Base-by-base conservation (phyloP, 2,113 vertebrate species). In the Nesoenas mayeri region DNA sequence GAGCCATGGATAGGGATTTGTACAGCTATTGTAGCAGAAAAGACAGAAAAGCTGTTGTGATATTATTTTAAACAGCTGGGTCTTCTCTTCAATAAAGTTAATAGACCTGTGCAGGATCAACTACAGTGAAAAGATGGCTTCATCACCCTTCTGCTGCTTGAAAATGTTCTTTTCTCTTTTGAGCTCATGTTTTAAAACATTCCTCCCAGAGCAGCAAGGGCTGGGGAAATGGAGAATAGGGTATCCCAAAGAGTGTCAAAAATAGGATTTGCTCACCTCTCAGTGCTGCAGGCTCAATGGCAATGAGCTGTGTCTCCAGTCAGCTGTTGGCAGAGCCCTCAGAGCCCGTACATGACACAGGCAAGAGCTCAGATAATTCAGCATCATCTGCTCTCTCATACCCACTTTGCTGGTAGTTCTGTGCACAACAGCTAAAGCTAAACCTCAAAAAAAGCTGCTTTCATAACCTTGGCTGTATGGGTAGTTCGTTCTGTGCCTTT, bases 11-110 rank as follows among this genome's bases (percentile, higher is more conserved):
- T 24, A 16, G 14, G 34, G 14, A 62, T 88, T 89, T 11, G 4
- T 4, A 3, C 17, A 38, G 40, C 71, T 85, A 7, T 48, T 73
- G 61, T 57, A 81, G 56, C 32, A 74, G 72, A 87, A 50, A 22
- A 83, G 48, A 29, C 8, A 44, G 54, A 50, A 65, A 92, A 96
- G 38, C n/a, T 58, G 40, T 36, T 81, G 48, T 74, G 50, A 12
- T 93, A 48, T 77, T 87, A 50, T 89, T 92, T 95, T 81, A 85
- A 95, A 75, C 65, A 91, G 12, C 67, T 79, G 57, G 38, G 48
- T 50, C 42, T 80, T 78, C 62, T 72, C 28, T 82, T 81, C 4
- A 3, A 25, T 72, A 16, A 93, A 91, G 40, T 80, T 88, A 91
- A 91, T 69, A 79, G 66, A 24, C 38, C 31, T 44, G 9, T 64